These are phyloP conservation scores for Zosterops lateralis DNA, from an alignment of 2,113 vertebrate genomes.

Conservation along the genomic window DNA sequence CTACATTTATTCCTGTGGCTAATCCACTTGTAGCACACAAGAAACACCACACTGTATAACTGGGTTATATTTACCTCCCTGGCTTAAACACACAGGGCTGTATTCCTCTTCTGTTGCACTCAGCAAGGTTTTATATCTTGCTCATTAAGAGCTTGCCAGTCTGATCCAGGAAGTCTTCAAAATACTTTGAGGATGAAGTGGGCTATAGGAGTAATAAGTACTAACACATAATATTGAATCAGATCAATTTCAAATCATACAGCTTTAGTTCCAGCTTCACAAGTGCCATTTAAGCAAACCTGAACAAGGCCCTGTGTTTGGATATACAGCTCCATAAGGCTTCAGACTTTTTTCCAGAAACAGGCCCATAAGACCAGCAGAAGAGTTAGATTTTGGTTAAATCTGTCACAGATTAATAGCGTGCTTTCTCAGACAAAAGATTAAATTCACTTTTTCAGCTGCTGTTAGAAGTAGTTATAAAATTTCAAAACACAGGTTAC, in stretches of 20 bases:
- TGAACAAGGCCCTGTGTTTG: accelerated
- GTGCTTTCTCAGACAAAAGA: background rate
- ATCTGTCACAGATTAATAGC: background rate
- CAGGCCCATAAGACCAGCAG: background rate
- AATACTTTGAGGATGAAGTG: constrained; percentile 6
- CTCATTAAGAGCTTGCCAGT: background rate
- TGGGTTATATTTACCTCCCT: background rate
- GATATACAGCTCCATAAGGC: background rate
- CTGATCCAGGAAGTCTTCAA: background rate
- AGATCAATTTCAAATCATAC: background rate
- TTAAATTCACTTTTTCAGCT: background rate
- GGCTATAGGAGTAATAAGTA: background rate
- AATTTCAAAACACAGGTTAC: background rate
- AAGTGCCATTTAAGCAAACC: background rate
- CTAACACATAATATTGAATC: background rate
- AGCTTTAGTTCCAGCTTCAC: background rate
- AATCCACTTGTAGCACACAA: background rate
- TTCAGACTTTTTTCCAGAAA: background rate
- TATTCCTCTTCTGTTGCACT: background rate
- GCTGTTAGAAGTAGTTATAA: background rate
- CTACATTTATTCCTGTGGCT: background rate
- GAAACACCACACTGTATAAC: background rate
- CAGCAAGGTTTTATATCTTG: background rate
- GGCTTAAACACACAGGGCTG: background rate
- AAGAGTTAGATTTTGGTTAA: background rate